Evolutionary conservation across 2,113 vertebrate species (phyloP).

Genomic region (Bagarius yarrelli): DNA sequence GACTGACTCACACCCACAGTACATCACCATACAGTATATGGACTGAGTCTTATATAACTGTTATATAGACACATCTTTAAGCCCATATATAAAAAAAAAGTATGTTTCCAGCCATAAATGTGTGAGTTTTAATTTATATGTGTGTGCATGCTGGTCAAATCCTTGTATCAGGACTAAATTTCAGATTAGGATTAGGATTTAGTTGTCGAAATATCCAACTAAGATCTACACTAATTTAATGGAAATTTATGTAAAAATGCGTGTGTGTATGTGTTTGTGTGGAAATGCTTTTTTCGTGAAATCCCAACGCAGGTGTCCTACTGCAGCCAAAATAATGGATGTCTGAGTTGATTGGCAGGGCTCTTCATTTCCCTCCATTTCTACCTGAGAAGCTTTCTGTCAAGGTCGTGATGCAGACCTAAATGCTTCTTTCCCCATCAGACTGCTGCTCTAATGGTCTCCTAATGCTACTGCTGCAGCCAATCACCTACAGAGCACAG

Average conservation of each 20-base stretch:
- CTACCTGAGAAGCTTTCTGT: conserved; percentile 32
- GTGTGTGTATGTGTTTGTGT: background rate
- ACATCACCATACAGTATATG: no score
- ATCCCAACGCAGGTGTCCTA: conserved; percentile 2
- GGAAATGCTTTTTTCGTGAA: background rate
- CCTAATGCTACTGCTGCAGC: conserved; percentile 34
- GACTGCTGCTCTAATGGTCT: conserved; percentile 40
- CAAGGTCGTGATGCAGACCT: conserved; percentile 37
- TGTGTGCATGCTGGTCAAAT: conserved; percentile 20
- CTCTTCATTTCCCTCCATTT: conserved; percentile 45
- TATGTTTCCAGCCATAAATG: no score
- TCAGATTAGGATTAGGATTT: background rate
- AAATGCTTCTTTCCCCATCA: conserved; percentile 18
- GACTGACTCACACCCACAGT: no score
- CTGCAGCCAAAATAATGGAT: conserved; percentile 6
- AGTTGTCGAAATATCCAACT: background rate
- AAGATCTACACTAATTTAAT: background rate
- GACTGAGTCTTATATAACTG: no score
- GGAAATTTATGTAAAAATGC: background rate
- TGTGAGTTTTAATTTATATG: background rate
- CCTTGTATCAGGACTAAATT: background rate
- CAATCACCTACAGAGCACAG: conserved; percentile 35
- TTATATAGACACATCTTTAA: no score
- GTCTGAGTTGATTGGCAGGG: conserved; percentile 38
- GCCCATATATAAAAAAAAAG: no score